phyloP scores from a whole-genome alignment of 2,797 vertebrate species.

The Florisuga fusca region DNA sequence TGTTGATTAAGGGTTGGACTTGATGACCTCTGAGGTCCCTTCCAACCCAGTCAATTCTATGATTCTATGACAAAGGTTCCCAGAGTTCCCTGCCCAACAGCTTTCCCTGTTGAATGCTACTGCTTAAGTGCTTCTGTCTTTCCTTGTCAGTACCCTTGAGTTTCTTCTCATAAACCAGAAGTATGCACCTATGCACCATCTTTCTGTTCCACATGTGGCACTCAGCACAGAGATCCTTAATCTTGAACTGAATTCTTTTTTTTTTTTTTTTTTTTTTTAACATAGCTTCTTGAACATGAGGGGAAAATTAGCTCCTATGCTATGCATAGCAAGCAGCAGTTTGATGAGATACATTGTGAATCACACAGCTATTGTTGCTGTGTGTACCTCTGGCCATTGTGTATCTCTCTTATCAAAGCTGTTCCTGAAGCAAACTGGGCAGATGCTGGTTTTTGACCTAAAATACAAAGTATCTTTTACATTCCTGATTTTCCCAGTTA shows the following conservation, averaged over 20 bases:
- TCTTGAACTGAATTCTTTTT: not conserved
- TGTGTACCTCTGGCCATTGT: no score
- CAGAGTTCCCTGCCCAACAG: not conserved
- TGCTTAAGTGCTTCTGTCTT: not conserved
- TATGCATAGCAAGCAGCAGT: not conserved
- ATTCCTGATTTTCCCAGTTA: not conserved
- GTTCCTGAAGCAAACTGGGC: not conserved
- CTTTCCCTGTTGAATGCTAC: not conserved
- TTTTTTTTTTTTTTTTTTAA: no score
- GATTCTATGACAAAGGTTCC: not conserved
- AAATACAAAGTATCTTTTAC: not conserved
- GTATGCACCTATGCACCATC: accelerated
- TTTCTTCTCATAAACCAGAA: not conserved
- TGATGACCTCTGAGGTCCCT: no score
- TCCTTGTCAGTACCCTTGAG: not conserved
- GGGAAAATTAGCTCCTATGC: not conserved
- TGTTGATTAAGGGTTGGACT: no score
- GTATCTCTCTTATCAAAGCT: not conserved
- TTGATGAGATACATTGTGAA: not conserved
- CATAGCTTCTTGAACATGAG: not conserved
- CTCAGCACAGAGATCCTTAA: not conserved
- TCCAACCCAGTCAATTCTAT: no score
- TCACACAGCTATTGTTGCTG: not conserved
- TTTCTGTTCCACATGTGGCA: not conserved
- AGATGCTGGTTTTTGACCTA: not conserved